phyloP scores from a whole-genome alignment of 2,113 vertebrate species.

The Pterophyllum scalare region DNA sequence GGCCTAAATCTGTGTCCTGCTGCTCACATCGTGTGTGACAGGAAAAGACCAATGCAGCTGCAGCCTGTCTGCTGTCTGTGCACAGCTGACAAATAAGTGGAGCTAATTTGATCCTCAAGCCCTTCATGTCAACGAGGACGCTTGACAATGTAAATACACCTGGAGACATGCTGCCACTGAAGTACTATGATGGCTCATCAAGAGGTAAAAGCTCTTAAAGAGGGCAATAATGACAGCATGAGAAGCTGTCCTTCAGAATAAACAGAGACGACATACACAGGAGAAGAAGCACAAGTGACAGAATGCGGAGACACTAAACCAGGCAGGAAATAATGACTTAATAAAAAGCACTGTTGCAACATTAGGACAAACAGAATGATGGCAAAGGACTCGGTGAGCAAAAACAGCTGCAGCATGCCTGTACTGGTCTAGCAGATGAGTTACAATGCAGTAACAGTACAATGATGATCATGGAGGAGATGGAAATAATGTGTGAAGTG shows the following conservation, averaged over 20 bases:
- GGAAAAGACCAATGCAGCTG: conserved; percentile 31
- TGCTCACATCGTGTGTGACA: conserved; percentile 14
- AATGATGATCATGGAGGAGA: conserved; percentile 11
- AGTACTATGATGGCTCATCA: conserved; percentile 57
- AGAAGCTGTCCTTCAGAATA: conserved; percentile 44
- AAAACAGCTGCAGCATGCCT: conserved; percentile 39
- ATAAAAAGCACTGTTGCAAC: background rate
- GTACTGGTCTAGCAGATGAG: conserved; percentile 12
- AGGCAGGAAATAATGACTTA: conserved; percentile 28
- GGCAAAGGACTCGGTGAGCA: background rate
- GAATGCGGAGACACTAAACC: conserved; percentile 19
- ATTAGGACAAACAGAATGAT: conserved; percentile 19
- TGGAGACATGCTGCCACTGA: conserved; percentile 53
- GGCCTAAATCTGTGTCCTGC: conserved; percentile 35
- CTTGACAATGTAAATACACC: conserved; percentile 54
- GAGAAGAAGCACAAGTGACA: conserved; percentile 13
- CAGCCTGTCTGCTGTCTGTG: conserved; percentile 22
- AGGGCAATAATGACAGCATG: conserved; percentile 44
- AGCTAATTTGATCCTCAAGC: conserved; percentile 50
- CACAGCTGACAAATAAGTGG: conserved; percentile 41
- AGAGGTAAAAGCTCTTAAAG: conserved; percentile 61
- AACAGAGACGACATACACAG: conserved; percentile 32
- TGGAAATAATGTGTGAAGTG: conserved; percentile 8
- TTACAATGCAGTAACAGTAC: background rate
- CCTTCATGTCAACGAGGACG: conserved; percentile 38